phyloP scores from a whole-genome alignment of 2,113 vertebrate species.

The Rhabdornis inornatus region DNA sequence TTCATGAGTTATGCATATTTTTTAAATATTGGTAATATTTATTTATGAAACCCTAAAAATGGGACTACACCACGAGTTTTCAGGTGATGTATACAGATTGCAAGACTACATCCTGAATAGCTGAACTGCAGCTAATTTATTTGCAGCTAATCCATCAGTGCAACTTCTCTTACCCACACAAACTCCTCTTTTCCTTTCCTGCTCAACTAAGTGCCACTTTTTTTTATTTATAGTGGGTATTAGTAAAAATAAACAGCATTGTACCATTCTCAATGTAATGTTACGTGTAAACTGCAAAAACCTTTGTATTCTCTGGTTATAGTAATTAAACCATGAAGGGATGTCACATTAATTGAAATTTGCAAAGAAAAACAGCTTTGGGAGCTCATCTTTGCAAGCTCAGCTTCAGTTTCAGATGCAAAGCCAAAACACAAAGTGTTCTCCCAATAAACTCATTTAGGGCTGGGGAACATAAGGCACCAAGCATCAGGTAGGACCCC shows the following conservation, averaged over 20 bases:
- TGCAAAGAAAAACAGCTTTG: not conserved
- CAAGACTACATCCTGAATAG: not conserved
- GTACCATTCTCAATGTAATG: not conserved
- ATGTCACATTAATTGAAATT: not conserved
- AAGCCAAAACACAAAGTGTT: not conserved
- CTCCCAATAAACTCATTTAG: not conserved
- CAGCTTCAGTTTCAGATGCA: not conserved
- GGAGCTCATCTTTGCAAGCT: not conserved
- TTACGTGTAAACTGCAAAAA: not conserved
- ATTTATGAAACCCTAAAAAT: not conserved
- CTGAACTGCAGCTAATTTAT: not conserved
- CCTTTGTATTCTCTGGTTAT: not conserved
- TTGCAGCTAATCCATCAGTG: not conserved
- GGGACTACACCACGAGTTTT: not conserved
- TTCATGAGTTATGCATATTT: not conserved
- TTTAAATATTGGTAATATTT: not conserved
- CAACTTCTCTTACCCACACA: not conserved
- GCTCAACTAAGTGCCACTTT: not conserved
- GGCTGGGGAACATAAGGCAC: not conserved
- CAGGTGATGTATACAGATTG: not conserved
- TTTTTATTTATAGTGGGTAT: not conserved
- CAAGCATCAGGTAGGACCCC: not conserved
- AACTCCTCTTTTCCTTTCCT: not conserved
- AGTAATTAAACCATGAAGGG: not conserved
- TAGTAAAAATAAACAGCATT: not conserved